Evolutionary conservation across 2,113 vertebrate genomes (phyloP), one percentile per base, ranked within the genome.

Genomic region (Leuciscus idus): DNA sequence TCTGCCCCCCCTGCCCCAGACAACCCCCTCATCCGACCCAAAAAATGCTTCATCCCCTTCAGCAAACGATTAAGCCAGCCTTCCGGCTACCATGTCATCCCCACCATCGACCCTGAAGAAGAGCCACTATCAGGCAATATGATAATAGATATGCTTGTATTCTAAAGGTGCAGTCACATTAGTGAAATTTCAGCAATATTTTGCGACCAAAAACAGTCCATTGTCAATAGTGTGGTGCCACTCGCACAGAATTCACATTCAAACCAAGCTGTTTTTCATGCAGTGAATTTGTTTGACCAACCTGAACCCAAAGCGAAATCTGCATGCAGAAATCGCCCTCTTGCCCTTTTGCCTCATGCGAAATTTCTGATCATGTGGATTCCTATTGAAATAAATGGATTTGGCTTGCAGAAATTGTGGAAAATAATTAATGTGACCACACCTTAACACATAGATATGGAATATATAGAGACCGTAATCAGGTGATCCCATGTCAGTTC

Each of bases 41-140:
- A 19, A 79, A 83, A 75, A 46, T 2, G 77, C 83, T 84, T 48
- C 55, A 52, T 88, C 12, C 52, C 87, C 78, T 76, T 85, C 73
- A 78, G 75, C 86, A 90, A 91, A 61, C 84, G 90, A 78, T 90
- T 91, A 68, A 90, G 90, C 68, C 81, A 86, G 48, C 89, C 89
- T 70, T 88, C 91, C 80, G 92, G 91, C 76, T 93, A 94, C 90
- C 88, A 76, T 85, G 88, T 86, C 80, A 90, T 93, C 78, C 66
- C 88, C 48, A 84, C 79, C 33, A 78, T 91, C 59, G 91, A 92
- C 72, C 76, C 83, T 85, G 89, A 92, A 59, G 91, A 89, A 79
- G 88, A 91, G 72, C 46, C 85, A 30, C 84, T 33, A 77, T 78
- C 89, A 92, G 94, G 92, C 92, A 93, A 94, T 87, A 84, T 62